Evolutionary conservation across 2,797 vertebrate species (phyloP), one percentile per base, ranked within the genome.

Genomic region (Thamnophis elegans): DNA sequence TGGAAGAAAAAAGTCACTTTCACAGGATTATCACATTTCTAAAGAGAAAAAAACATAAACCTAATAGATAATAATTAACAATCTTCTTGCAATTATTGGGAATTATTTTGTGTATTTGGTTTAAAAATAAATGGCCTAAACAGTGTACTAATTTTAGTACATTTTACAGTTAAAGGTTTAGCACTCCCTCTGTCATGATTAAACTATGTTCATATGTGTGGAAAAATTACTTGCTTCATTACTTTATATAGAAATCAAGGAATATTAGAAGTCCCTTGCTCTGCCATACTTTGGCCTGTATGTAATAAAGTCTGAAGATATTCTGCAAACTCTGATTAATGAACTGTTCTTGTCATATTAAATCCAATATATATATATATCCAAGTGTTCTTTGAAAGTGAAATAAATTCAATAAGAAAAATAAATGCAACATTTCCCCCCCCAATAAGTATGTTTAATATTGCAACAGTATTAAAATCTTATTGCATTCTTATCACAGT

Each of bases 1-100:
- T 56, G 86, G n/a, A 26, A 47, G 59, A 87, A 92, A 90, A 5
- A 42, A 93, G 20, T 58, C 93, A 86, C 91, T 93, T 73, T 73
- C 32, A 73, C 0, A 36, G 42, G 32, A 42, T 78, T 42, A 78
- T 86, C 12, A 65, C 54, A 22, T 20, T 42, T 26, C n/a, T 28
- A 54, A 20, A 36, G 54, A 36, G 9, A 85, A 92, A 73, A 55
- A n/a, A 11, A 18, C 58, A 86, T 12, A 85, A 56, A 73, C 55
- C 56, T 12, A 25, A 32, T 65, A n/a, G 0, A n/a, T 25, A 28
- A 36, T n/a, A 10, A 20, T 55, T 12, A 85, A 55, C 2, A 78
- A 11, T 42, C 8, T 6, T n/a, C 16, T 12, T 91, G 85, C 88
- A 22, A n/a, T n/a, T n/a, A n/a, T 51, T 85, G 11, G 5, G 13